These are phyloP conservation scores for Merodon equestris DNA, from an alignment of 2,888 invertebrate species.

Conservation along the genomic window DNA sequence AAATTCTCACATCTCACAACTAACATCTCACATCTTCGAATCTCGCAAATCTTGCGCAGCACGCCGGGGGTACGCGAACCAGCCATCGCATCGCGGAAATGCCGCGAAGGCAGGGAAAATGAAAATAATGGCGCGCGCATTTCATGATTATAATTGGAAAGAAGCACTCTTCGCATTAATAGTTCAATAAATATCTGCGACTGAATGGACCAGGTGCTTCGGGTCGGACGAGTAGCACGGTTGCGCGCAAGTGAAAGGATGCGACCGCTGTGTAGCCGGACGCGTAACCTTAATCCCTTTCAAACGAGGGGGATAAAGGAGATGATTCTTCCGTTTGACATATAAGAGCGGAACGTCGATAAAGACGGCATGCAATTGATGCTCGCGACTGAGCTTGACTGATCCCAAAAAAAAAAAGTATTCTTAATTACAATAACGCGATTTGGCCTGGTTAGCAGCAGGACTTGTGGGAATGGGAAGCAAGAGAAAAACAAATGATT, in stretches of 20 bases:
- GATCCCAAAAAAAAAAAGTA: conserved; percentile 46
- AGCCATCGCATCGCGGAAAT: not conserved
- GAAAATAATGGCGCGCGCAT: conserved; percentile 54
- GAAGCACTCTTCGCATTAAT: conserved; percentile 63
- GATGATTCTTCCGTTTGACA: conserved; percentile 37
- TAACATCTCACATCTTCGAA: no score
- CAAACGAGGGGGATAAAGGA: conserved; percentile 34
- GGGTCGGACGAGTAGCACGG: conserved; percentile 52
- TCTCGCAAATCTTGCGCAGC: no score
- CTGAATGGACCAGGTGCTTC: conserved; percentile 44
- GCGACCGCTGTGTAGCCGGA: conserved; percentile 1
- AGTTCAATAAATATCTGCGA: conserved; percentile 64
- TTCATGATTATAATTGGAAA: conserved; percentile 69
- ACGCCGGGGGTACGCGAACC: no score
- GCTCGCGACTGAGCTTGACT: conserved; percentile 12
- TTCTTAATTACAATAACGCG: conserved; percentile 51
- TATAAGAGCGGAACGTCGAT: conserved; percentile 21
- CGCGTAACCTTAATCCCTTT: conserved; percentile 61
- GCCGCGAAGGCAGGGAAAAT: not conserved
- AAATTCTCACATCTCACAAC: conserved; percentile 59
- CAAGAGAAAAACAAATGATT: conserved; percentile 30
- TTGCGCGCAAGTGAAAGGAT: conserved; percentile 60
- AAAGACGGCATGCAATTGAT: conserved; percentile 13
- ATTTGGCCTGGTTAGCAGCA: conserved; percentile 1
- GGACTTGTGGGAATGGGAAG: conserved; percentile 47